Percentiles rank a stretch among this genome's conserved stretches.
Evolutionary conservation across 1,140 invertebrate species (phyloP).

Genomic region (Xylocopa sonorina): DNA sequence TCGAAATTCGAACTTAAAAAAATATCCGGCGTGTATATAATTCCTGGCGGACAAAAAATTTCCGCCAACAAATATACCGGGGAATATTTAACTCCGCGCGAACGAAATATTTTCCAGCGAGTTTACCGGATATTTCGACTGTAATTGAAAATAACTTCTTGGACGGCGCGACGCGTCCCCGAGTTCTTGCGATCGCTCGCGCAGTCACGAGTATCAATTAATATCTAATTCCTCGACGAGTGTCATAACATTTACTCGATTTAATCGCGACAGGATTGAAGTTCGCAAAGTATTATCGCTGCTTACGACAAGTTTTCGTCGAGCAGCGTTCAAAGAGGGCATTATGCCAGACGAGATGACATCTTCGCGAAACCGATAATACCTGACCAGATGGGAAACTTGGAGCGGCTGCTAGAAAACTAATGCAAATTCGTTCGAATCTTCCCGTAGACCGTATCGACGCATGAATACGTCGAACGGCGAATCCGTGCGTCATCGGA

Average conservation of each 20-base stretch:
- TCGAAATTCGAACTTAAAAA: background rate
- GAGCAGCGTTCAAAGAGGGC: background rate
- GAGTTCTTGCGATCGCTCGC: background rate
- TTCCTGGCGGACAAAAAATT: background rate
- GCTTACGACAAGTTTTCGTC: conserved; percentile 2
- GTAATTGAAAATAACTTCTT: background rate
- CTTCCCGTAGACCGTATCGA: too few species aligned
- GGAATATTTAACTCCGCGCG: background rate
- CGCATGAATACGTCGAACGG: background rate
- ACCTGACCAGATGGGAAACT: background rate
- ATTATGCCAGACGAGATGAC: background rate
- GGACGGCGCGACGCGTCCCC: background rate
- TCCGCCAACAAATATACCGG: background rate
- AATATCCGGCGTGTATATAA: background rate
- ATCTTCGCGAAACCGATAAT: background rate
- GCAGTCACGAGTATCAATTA: background rate
- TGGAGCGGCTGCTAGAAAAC: too few species aligned
- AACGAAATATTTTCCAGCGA: too few species aligned
- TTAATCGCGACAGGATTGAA: conserved; percentile 11
- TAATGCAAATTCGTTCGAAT: background rate
- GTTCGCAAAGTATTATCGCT: conserved; percentile 29
- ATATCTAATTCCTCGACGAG: background rate
- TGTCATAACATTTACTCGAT: background rate
- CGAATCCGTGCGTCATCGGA: background rate
- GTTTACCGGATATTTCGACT: background rate